phyloP scores from a whole-genome alignment of 2,888 invertebrate species.

The Tanytarsus gracilentus region DNA sequence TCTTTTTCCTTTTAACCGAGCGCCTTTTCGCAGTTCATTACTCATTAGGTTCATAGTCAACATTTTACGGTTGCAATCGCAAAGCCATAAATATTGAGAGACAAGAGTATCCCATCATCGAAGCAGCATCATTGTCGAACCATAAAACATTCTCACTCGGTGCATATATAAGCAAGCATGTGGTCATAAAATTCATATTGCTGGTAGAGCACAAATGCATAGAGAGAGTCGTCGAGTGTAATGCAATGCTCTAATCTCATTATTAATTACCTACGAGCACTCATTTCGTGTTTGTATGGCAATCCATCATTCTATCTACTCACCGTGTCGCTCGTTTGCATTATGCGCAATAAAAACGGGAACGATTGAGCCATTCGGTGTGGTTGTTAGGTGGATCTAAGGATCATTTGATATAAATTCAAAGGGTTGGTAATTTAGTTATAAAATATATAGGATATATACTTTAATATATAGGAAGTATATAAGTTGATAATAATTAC shows the following conservation, averaged over 20 bases:
- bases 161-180: background rate
- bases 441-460: no score
- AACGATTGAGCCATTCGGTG: no score
- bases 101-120: background rate
- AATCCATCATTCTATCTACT: constrained; percentile 7
- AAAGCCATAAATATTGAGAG: background rate
- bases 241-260: constrained; percentile 17
- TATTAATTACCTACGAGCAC: constrained; percentile 11
- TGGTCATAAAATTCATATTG: background rate
- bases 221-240: background rate
- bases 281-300: constrained; percentile 4
- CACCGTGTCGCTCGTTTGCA: background rate
- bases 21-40: constrained; percentile 11
- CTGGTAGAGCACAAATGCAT: background rate
- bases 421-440: no score
- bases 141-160: background rate
- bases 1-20: background rate
- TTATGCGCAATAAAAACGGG: background rate
- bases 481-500: no score
- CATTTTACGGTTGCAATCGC: background rate
- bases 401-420: no score
- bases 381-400: no score
- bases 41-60: constrained; percentile 2
- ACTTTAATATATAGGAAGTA: no score
- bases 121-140: no score